Conservation (phyloP, 2,888 invertebrate genomes). For the Phortica okadai region DNA sequence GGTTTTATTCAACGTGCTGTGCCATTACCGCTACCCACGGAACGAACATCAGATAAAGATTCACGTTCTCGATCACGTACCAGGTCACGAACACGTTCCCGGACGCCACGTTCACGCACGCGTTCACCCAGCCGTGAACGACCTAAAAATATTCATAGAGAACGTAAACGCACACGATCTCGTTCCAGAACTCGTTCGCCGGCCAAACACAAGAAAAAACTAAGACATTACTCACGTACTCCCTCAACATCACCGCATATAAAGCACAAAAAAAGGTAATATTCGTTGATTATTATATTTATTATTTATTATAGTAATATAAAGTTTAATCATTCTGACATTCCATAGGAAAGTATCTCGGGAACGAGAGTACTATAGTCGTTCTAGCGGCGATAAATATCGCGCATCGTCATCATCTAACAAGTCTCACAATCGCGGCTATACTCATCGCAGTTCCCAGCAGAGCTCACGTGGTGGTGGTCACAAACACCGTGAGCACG, state of each 20-base stretch:
- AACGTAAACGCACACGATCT: constrained; percentile 44
- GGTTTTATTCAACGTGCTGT: constrained; percentile 80
- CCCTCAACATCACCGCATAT: constrained; percentile 68
- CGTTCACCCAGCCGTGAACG: constrained; percentile 64
- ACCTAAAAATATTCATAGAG: constrained; percentile 64
- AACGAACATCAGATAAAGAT: constrained; percentile 70
- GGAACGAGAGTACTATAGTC: constrained; percentile 72
- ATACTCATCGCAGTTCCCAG: constrained; percentile 67
- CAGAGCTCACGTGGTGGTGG: constrained; percentile 52
- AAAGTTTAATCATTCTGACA: background rate
- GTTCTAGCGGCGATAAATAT: constrained; percentile 61
- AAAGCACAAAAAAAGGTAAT: constrained; percentile 4
- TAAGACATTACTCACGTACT: constrained; percentile 74
- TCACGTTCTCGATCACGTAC: constrained; percentile 72
- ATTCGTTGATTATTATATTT: constrained; percentile 1
- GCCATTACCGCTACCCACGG: constrained; percentile 69
- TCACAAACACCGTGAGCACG: constrained; percentile 68
- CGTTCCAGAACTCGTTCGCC: constrained; percentile 71
- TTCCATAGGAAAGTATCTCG: constrained; percentile 58
- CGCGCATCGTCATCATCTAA: constrained; percentile 66
- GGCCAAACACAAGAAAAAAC: constrained; percentile 74
- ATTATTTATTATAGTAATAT: background rate
- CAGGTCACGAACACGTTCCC: constrained; percentile 37
- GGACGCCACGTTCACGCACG: constrained; percentile 59
- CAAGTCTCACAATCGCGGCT: constrained; percentile 70